These are phyloP conservation scores for Drosophila parabipectinata DNA, from an alignment of 1,140 invertebrate species.

Conservation along the genomic window DNA sequence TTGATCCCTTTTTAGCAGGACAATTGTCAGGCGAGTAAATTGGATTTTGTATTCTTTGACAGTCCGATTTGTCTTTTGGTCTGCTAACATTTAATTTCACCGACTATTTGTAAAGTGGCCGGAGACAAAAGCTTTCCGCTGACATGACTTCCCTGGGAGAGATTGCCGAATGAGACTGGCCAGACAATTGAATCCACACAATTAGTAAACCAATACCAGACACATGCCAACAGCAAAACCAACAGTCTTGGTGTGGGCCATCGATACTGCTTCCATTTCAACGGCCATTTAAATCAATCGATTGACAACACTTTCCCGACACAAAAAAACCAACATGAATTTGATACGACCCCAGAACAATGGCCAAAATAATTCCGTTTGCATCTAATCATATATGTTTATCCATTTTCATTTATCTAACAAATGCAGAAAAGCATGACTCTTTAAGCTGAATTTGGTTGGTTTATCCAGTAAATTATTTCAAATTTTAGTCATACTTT, in stretches of 20 bases:
- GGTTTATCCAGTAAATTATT: conserved; percentile 24
- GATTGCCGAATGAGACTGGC: conserved; percentile 6
- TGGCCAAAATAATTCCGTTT: conserved; percentile 53
- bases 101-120: conserved; percentile 34
- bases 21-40: conserved; percentile 69
- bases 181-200: conserved; percentile 18
- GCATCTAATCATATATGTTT: conserved; percentile 44
- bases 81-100: conserved; percentile 40
- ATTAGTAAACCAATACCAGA: conserved; percentile 72
- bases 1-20: conserved; percentile 59
- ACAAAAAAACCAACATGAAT: conserved; percentile 22
- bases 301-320: conserved; percentile 46
- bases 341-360: conserved; percentile 20
- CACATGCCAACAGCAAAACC: conserved; percentile 35
- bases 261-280: conserved; percentile 42
- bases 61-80: conserved; percentile 34
- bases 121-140: conserved; percentile 49
- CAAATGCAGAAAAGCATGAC: conserved; percentile 5
- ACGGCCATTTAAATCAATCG: conserved; percentile 60
- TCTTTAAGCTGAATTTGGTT: conserved; percentile 2
- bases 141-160: conserved; percentile 11
- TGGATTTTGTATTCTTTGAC: conserved; percentile 67
- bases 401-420: conserved; percentile 22
- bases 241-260: conserved; percentile 5
- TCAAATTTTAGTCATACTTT: too few species aligned